phyloP scores from a whole-genome alignment of 1,140 invertebrate species.

The Octopus bimaculoides region DNA sequence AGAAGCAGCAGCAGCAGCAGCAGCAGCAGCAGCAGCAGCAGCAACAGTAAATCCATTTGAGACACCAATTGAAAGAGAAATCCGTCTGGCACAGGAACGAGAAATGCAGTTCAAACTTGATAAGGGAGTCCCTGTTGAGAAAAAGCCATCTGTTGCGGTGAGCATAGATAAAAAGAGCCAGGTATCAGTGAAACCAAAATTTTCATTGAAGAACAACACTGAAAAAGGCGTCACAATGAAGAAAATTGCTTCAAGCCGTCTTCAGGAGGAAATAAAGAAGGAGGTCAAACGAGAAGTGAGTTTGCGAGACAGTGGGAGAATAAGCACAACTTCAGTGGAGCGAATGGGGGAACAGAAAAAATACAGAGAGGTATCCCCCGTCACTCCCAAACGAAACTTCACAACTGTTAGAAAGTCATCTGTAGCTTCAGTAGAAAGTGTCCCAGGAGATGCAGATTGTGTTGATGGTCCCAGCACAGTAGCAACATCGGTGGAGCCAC shows the following conservation, averaged over 20 bases:
- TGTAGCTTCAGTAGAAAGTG: not conserved
- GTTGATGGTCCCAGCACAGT: no score
- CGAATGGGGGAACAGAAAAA: conserved; percentile 41
- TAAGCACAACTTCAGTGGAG: conserved; percentile 47
- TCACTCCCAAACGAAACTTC: conserved; percentile 45
- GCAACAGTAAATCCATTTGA: conserved; percentile 40
- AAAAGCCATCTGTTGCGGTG: conserved; percentile 17
- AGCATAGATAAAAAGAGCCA: not conserved
- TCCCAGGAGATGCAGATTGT: no score
- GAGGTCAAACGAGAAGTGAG: conserved; percentile 41
- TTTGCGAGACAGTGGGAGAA: conserved; percentile 43
- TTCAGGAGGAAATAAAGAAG: conserved; percentile 44
- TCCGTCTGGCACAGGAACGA: conserved; percentile 60
- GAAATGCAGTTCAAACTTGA: conserved; percentile 60
- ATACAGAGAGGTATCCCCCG: conserved; percentile 38
- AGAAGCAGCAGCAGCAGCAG: not conserved
- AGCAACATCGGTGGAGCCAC: no score
- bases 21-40: not conserved
- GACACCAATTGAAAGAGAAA: conserved; percentile 64
- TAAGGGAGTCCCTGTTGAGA: conserved; percentile 42
- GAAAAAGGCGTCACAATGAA: conserved; percentile 25
- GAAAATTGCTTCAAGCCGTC: conserved; percentile 37
- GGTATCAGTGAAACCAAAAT: not conserved
- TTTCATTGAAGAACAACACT: not conserved
- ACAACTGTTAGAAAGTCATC: conserved; percentile 31